Percentiles rank a stretch among this genome's conserved stretches.
phyloP scores from a whole-genome alignment of 2,113 vertebrate genomes.

The Syrrhaptes paradoxus region DNA sequence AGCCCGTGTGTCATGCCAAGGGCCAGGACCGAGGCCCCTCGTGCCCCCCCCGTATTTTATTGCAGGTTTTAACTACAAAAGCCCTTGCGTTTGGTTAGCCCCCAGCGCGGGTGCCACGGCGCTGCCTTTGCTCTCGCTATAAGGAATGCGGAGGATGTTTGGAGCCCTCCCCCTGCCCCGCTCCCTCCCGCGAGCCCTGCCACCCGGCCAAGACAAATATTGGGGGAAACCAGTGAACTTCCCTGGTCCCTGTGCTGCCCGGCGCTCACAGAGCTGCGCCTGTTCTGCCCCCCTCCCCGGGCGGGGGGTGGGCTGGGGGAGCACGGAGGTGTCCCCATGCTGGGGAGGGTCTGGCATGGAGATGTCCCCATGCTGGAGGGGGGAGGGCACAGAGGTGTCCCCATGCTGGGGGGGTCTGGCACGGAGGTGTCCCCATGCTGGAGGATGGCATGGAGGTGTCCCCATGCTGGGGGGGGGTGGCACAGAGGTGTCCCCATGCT shows the following conservation, averaged over 20 bases:
- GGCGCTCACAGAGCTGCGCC: constrained; percentile 13
- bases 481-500: no score
- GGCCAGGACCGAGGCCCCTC: neutral
- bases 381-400: neutral
- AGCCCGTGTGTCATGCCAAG: accelerated
- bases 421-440: no score
- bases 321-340: neutral
- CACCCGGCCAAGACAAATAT: constrained; percentile 43
- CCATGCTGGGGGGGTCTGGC: neutral
- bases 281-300: neutral
- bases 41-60: neutral
- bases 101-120: neutral
- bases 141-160: constrained; percentile 57
- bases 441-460: accelerated
- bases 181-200: constrained; percentile 30
- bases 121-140: neutral
- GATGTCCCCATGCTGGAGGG: neutral
- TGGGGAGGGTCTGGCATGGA: neutral
- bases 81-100: neutral
- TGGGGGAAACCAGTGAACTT: constrained; percentile 59
- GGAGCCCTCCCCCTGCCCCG: constrained; percentile 53
- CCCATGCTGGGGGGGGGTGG: no score
- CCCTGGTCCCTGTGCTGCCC: neutral
- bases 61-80: neutral
- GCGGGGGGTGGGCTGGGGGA: neutral